phyloP scores from a whole-genome alignment of 53 echinoderm and acorn worm genomes.

The Echinarachnius parma region DNA sequence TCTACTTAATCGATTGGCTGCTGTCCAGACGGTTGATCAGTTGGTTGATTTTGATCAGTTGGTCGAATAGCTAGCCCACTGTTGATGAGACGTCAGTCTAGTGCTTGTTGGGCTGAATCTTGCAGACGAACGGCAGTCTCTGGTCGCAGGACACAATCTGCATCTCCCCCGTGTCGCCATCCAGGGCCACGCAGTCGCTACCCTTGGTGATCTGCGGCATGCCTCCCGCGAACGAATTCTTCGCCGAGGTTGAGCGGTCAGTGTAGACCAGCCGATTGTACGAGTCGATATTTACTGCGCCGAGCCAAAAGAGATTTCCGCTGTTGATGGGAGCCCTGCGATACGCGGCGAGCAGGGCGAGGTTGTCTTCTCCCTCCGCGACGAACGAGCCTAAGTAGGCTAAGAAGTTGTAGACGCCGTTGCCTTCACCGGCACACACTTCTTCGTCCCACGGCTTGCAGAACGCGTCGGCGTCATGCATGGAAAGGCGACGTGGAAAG shows the following conservation, averaged over 20 bases:
- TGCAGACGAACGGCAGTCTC: not conserved
- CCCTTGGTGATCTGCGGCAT: not conserved
- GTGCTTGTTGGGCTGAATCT: slow-evolving; percentile 10
- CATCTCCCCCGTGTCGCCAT: not conserved
- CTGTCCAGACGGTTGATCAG: too few relatives aligned
- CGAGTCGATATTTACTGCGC: not conserved
- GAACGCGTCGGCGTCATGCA: not conserved
- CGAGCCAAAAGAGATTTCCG: not conserved
- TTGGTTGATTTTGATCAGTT: too few relatives aligned
- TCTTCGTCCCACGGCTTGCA: slow-evolving; percentile 2
- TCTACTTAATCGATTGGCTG: too few relatives aligned
- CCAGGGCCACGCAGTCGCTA: not conserved
- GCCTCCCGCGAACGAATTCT: not conserved
- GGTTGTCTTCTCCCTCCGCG: not conserved
- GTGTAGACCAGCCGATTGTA: not conserved
- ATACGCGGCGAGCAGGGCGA: not conserved
- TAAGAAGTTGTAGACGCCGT: not conserved
- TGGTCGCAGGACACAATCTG: not conserved
- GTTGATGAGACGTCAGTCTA: not conserved
- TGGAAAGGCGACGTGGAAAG: not conserved
- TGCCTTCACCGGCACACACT: not conserved
- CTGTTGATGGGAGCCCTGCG: not conserved
- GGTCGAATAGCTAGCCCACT: too few relatives aligned
- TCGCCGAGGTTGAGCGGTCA: not conserved
- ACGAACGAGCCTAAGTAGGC: slow-evolving; percentile 6